Base-by-base conservation (phyloP, 2,797 vertebrate species). In the Hipposideros larvatus region DNA sequence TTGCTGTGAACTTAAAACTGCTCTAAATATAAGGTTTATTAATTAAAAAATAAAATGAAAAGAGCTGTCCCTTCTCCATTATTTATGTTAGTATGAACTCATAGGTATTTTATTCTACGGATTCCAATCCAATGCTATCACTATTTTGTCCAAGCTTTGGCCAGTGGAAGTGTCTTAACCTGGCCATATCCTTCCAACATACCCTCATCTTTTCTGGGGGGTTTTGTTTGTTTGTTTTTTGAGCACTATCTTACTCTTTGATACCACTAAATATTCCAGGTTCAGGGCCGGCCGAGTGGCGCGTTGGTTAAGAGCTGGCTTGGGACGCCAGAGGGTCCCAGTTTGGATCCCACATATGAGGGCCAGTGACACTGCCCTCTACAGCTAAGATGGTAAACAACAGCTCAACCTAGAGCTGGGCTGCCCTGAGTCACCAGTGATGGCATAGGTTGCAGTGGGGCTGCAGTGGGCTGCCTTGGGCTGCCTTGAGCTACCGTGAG, bases 11-110 rank as follows among this genome's bases (percentile, higher is more conserved):
- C 37, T 8, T 80, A 79, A 88, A 95, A 90, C 31, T 59, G 24
- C 37, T 94, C 61, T 87, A 85, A 97, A 92, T 82, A 37, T 41
- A 13, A 78, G 43, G 28, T 96, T 59, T 66, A 70, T 68, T 88
- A 73, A 70, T 86, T 11, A 78, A 87, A 37, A 93, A 91, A 37
- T 55, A 43, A 68, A 75, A 86, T 51, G 51, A 43, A 61, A 90
- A 78, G 61, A 75, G 37, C 7, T 43, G 26, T n/a, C 46, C 59
- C 43, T 78, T 93, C 51, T 48, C 22, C 37, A 61, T n/a, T 28
- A 5, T 26, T 77, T 87, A 85, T 86, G 15, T 71, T 90, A 77
- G 37, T 57, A 55, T 24, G 10, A 15, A 83, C 16, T 90, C 55
- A n/a, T 3, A 66, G n/a, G 46, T 57, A 84, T 82, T 75, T 86